Base-by-base conservation (phyloP, 2,797 vertebrate species). In the Fringilla coelebs region DNA sequence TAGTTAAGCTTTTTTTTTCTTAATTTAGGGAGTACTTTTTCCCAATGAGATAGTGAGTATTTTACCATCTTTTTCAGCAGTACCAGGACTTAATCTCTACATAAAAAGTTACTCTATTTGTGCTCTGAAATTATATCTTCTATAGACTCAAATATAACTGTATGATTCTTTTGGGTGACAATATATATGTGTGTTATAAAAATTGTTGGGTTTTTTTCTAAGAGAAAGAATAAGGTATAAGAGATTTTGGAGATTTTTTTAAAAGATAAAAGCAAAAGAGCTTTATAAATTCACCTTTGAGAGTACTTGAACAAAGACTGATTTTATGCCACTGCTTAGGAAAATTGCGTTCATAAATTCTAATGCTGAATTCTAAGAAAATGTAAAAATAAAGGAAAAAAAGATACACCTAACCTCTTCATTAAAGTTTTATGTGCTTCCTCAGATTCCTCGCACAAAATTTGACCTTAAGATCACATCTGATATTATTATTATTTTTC, bases 321-420 rank as follows among this genome's bases (percentile, higher is more conserved):
- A 32, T 68, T 82, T 79, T 60, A 61, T 72, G 17, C 14, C 17
- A 15, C 26, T 54, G 29, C 38, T 61, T 83, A 24, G 18, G 34
- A 72, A 66, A 16, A 60, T n/a, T 88, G 2, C 2, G 3, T 52
- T 9, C 46, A 31, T 51, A 67, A 71, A 88, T 78, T 36, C 55
- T 79, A 57, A 45, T 52, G 10, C 4, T 48, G 22, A 67, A 77
- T 58, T 70, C 31, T 58, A 83, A 32, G 11, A 55, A 77, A 83
- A 51, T 2, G 1, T 28, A 28, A 54, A 29, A 62, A 76, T 4
- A n/a, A 88, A 91, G 10, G 22, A 18, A 41, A 21, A 71, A 88
- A 55, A 34, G 0, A 16, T 38, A 34, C 1, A 18, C 1, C 57
- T 9, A 26, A 13, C 3, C 2, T 15, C 1, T 57, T 54, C 38